phyloP scores from a whole-genome alignment of 1,140 invertebrate species.

The Drosophila athabasca region DNA sequence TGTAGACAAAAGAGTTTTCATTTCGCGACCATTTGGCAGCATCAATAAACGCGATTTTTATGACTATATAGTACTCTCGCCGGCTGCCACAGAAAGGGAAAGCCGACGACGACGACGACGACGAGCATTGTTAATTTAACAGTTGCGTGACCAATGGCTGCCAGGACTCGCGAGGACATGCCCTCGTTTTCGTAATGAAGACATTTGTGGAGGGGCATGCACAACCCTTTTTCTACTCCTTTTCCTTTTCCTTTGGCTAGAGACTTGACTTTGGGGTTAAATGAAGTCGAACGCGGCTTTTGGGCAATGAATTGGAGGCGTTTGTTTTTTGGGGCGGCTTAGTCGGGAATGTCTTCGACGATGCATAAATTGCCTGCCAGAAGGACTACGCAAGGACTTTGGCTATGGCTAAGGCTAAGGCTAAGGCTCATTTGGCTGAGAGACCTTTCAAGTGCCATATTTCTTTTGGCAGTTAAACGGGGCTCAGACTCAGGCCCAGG shows the following conservation, averaged over 20 bases:
- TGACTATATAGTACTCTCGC: conserved; percentile 23
- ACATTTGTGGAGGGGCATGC: conserved; percentile 40
- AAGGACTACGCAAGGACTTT: conserved; percentile 17
- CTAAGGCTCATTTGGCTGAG: conserved; percentile 70
- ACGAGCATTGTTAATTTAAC: conserved; percentile 69
- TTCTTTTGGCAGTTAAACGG: conserved; percentile 63
- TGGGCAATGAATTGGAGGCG: conserved; percentile 71
- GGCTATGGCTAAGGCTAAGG: conserved; percentile 41
- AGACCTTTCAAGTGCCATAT: conserved; percentile 65
- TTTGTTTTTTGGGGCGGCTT: conserved; percentile 58
- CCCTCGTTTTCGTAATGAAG: conserved; percentile 65
- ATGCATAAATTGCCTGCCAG: conserved; percentile 65
- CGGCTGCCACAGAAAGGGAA: conserved; percentile 1
- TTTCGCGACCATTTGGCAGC: conserved; percentile 68
- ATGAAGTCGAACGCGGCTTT: conserved; percentile 77
- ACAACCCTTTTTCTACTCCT: conserved; percentile 26
- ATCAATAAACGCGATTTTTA: conserved; percentile 81
- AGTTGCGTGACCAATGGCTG: conserved; percentile 75
- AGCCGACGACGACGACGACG: too few relatives aligned
- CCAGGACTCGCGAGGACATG: conserved; percentile 35
- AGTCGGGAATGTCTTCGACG: conserved; percentile 65
- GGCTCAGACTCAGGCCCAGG: conserved; percentile 26
- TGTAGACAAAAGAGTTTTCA: conserved; percentile 44
- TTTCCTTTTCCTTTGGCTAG: background rate
- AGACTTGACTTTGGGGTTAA: conserved; percentile 46